Conservation (phyloP, 2,797 vertebrate genomes). For the Bovichtus variegatus region DNA sequence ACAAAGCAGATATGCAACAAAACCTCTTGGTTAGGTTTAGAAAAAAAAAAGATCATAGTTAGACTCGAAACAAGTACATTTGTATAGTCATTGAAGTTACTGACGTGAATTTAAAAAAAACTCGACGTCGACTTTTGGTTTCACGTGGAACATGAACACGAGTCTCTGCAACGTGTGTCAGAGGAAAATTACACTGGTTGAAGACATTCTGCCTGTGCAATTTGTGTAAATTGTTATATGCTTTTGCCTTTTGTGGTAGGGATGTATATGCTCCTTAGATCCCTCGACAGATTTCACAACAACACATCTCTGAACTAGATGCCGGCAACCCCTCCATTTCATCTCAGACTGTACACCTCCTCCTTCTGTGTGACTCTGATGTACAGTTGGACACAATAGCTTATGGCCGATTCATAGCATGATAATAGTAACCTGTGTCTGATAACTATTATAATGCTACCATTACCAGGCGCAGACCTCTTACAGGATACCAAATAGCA, state of each 20-base stretch:
- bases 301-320: slow-evolving; percentile 11
- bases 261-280: neutral
- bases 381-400: slow-evolving; percentile 63
- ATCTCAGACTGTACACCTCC: slow-evolving; percentile 14
- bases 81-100: too few species aligned
- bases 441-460: slow-evolving; percentile 74
- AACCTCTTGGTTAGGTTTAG: too few species aligned
- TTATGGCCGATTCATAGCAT: slow-evolving; percentile 73
- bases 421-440: slow-evolving; percentile 73
- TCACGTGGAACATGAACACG: too few species aligned
- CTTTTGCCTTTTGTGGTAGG: neutral
- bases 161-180: neutral
- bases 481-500: slow-evolving; percentile 75
- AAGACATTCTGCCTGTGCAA: neutral
- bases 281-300: slow-evolving; percentile 29
- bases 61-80: too few species aligned
- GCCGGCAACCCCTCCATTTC: slow-evolving; percentile 13
- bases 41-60: too few species aligned
- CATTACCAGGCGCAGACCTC: slow-evolving; percentile 68
- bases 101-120: too few species aligned
- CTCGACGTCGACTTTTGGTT: too few species aligned
- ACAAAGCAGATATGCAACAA: too few species aligned
- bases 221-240: neutral
- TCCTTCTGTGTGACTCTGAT: slow-evolving; percentile 43
- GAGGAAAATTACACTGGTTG: neutral